Base-by-base conservation (phyloP, 2,888 invertebrate species). In the Sphaerophoria taeniata region DNA sequence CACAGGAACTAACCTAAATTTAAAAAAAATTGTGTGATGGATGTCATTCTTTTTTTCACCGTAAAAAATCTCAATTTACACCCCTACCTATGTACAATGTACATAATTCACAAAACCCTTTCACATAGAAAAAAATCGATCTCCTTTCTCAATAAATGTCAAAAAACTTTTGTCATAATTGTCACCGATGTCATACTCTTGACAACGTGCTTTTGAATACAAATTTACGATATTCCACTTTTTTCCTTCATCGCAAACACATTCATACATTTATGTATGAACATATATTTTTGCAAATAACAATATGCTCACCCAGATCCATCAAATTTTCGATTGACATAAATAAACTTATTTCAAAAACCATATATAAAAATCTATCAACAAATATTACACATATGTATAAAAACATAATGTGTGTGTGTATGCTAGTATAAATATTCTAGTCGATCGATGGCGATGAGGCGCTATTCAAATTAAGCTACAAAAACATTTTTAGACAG, bases 281-380 rank as follows among this genome's bases (percentile, higher is more conserved):
- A 24, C 24, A 24, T 24, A 24, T 24, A 24, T 24, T 24, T 24
- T 24, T 24, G 24, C 24, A 24, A 24, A 24, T 24, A 24, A 24
- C 24, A n/a, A 73, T 43, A 33, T 34, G n/a, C 53, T 39, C 70
- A 70, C n/a, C 39, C 61, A 36, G 31, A 70, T 70, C 76, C 43
- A 77, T 77, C 76, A 61, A 55, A 36, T 24, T 14, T 3, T 45
- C 70, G 76, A 76, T 70, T 76, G 76, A 61, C 76, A 76, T 53
- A 24, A 36, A 61, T 34, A 55, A 70, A 61, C 61, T 60, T 63
- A 34, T 39, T 36, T 63, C 43, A n/a, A 63, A 34, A 34, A 53
- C 1, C 24, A 36, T 39, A 7, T 16, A 36, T 14, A 24, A 36
- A 24, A 45, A 45, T 45, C 24, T 45, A 61, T 61, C 31, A 39